Conservation (phyloP, 2,888 invertebrate species). For the Dusona sp. region DNA sequence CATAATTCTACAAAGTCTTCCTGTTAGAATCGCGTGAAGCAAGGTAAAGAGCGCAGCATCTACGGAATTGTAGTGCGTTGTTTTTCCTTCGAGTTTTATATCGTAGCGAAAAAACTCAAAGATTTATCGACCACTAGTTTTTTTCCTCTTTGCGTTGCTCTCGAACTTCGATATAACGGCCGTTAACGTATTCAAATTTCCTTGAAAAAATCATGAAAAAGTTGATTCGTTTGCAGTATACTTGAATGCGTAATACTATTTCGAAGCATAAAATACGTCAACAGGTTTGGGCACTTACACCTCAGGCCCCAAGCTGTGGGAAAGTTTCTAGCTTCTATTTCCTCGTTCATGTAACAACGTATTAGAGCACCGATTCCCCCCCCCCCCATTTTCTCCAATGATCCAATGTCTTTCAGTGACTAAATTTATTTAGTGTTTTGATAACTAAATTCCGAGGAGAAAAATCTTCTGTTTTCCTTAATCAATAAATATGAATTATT, state of each 20-base stretch:
- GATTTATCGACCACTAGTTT: background rate
- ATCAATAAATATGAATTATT: background rate
- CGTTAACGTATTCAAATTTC: background rate
- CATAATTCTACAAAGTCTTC: conserved; percentile 19
- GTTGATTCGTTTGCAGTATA: background rate
- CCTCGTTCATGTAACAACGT: conserved; percentile 16
- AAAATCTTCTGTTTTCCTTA: background rate
- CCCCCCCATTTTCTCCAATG: background rate
- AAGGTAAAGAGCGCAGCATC: background rate
- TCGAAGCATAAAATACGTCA: background rate
- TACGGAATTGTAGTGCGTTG: background rate
- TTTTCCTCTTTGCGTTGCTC: background rate
- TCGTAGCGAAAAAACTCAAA: background rate
- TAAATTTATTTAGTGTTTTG: background rate
- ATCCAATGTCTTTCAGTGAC: background rate
- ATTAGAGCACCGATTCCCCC: background rate
- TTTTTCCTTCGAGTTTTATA: background rate
- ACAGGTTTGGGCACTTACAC: background rate
- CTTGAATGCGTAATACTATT: background rate
- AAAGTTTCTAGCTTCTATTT: conserved; percentile 15
- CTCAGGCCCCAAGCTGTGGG: background rate
- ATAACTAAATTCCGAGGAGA: background rate
- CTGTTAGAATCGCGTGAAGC: conserved; percentile 34
- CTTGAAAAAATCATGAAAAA: background rate
- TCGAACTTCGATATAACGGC: background rate